Percentiles rank a stretch among this genome's conserved stretches.
These are phyloP conservation scores for Dasysyrphus tricinctus DNA, from an alignment of 2,888 invertebrate species.

Conservation along the genomic window DNA sequence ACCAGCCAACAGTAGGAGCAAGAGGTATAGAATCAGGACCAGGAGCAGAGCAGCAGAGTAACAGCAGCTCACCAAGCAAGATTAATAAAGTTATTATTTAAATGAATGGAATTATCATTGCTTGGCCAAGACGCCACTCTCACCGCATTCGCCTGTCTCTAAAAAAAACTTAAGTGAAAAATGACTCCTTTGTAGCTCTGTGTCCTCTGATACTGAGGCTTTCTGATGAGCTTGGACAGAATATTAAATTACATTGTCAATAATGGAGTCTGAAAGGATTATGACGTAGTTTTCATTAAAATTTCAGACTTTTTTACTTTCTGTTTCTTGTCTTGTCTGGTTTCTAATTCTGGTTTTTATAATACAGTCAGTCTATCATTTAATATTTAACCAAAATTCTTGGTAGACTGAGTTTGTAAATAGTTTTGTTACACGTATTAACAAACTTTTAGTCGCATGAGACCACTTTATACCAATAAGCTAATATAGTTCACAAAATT, in stretches of 20 bases:
- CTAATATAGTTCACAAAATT: no score
- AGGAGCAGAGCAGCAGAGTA: background rate
- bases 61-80: constrained; percentile 37
- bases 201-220: constrained; percentile 8
- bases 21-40: background rate
- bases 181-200: background rate
- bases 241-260: constrained; percentile 69
- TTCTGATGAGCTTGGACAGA: constrained; percentile 50
- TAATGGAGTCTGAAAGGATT: constrained; percentile 66
- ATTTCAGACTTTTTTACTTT: constrained; percentile 57
- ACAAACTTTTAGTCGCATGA: no score
- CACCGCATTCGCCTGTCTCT: background rate
- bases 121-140: constrained; percentile 51
- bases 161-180: constrained; percentile 13
- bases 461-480: background rate
- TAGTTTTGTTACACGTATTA: no score
- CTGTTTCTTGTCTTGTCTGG: constrained; percentile 20
- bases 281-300: constrained; percentile 62
- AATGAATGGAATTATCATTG: constrained; percentile 67
- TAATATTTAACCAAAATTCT: no score
- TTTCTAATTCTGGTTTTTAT: no score
- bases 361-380: no score
- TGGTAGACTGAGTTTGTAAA: no score
- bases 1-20: background rate
- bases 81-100: constrained; percentile 71